Evolutionary conservation across 2,888 invertebrate genomes (phyloP).

Genomic region (Isoperla grammatica): DNA sequence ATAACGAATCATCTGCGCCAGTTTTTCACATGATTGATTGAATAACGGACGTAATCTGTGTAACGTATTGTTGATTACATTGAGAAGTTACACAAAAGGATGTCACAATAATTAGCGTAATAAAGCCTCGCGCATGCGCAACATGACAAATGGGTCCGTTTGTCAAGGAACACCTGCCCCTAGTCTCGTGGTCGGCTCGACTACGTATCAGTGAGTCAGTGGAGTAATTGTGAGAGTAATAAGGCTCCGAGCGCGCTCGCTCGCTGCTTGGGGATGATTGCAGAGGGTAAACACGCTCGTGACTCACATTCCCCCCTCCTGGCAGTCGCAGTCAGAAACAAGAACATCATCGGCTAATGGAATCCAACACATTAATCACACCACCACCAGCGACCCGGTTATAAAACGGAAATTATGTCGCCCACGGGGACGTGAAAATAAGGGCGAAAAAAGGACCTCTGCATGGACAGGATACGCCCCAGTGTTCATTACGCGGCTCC

Average conservation of each 20-base stretch:
- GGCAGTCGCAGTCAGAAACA: slow-evolving; percentile 35
- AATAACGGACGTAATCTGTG: slow-evolving; percentile 8
- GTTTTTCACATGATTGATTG: slow-evolving; percentile 7
- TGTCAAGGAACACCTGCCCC: slow-evolving; percentile 25
- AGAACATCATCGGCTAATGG: slow-evolving; percentile 45
- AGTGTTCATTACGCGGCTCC: slow-evolving; percentile 31
- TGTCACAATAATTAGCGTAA: slow-evolving; percentile 26
- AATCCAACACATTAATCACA: slow-evolving; percentile 45
- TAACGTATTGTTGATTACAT: slow-evolving; percentile 6
- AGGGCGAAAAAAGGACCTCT: slow-evolving; percentile 37
- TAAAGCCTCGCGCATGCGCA: slow-evolving; percentile 16
- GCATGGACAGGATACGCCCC: slow-evolving; percentile 27
- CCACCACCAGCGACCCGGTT: slow-evolving; percentile 37
- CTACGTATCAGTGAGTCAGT: slow-evolving; percentile 23
- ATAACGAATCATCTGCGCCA: too few species aligned
- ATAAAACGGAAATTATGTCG: slow-evolving; percentile 46
- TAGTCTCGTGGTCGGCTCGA: slow-evolving; percentile 21
- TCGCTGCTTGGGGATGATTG: not conserved
- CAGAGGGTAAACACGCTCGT: slow-evolving; percentile 14
- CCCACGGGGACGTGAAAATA: slow-evolving; percentile 41
- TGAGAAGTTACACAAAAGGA: slow-evolving; percentile 7
- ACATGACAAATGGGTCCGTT: slow-evolving; percentile 24
- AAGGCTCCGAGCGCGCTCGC: slow-evolving; percentile 8
- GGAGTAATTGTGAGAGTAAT: slow-evolving; percentile 27
- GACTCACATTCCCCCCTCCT: slow-evolving; percentile 22